These are phyloP conservation scores for Fundulus diaphanus DNA, from an alignment of 2,797 vertebrate species.

Conservation along the genomic window DNA sequence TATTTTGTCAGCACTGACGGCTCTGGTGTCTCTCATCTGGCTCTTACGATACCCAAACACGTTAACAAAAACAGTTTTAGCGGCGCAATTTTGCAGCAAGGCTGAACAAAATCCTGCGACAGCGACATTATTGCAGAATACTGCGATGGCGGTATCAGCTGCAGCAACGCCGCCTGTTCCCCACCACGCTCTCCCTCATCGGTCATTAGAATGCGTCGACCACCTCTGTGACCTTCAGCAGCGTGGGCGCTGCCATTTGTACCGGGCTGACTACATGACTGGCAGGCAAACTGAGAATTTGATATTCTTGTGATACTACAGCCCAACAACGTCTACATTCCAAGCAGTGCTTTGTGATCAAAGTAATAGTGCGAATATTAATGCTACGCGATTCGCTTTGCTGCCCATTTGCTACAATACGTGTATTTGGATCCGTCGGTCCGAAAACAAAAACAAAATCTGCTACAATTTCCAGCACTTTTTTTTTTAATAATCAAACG, in stretches of 20 bases:
- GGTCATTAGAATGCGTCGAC: background rate
- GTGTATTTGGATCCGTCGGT: no score
- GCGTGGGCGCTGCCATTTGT: background rate
- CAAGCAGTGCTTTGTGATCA: no score
- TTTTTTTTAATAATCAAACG: no score
- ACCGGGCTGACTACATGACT: background rate
- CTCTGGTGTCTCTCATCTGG: background rate
- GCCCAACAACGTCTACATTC: no score
- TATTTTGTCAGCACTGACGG: background rate
- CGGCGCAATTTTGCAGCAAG: no score
- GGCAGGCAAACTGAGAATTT: background rate
- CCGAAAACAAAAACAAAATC: no score
- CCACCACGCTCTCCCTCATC: background rate
- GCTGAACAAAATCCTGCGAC: background rate
- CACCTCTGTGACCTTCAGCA: background rate
- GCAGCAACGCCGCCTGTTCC: background rate
- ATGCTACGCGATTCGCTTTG: no score
- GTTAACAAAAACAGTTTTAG: background rate
- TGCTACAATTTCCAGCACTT: no score
- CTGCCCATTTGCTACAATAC: no score
- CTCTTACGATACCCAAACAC: no score
- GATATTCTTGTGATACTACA: background rate
- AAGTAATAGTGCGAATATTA: no score
- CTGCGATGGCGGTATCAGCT: background rate
- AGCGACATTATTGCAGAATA: background rate